Base-by-base conservation (phyloP, 1,140 invertebrate genomes). In the Hyles vespertilio region DNA sequence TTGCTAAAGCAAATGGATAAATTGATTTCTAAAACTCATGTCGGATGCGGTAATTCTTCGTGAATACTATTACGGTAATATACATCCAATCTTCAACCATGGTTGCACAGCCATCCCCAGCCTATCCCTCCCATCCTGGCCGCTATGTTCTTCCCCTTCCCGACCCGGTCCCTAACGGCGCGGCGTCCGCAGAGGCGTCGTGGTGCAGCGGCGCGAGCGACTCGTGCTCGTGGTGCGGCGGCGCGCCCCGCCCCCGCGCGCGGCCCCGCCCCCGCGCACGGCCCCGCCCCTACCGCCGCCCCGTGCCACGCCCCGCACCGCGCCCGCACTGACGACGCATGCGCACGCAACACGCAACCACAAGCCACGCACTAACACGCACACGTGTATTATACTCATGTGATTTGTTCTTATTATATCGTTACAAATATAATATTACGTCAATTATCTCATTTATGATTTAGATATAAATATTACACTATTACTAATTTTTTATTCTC, bases 151-250 rank as follows among this genome's bases (percentile, higher is more conserved):
- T 36, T 55, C 52, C 55, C 60, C 53, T 6, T 50, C 51, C 46
- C 50, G 32, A 10, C 45, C 3, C 4, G 32, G n/a, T 56, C 43
- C 55, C 49, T 36, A 51, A 46, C 59, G 55, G 22, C 51, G 47
- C n/a, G 51, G 56, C 47, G 57, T 59, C 67, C 64, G 22, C 77
- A 82, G 79, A 81, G 59, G 73, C 65, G 49, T 81, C 80, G 54
- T 77, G 77, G 54, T 70, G 65, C 56, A 78, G 76, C 64, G 76
- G 64, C 43, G 64, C 65, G 58, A 78, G 76, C 64, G 76, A 64
- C 43, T 67, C 69, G 58, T 83, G 79, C 61, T 75, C 74, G 62
- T 80, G 77, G 77, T 83, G 80, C 68, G 74, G 52, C 51, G 45
- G 51, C 58, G 56, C 53, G 44, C 32, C 43, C 59, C 36, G 47